These are phyloP conservation scores for Orientallactaga sibirica DNA, from an alignment of 2,797 vertebrate genomes.

Conservation along the genomic window DNA sequence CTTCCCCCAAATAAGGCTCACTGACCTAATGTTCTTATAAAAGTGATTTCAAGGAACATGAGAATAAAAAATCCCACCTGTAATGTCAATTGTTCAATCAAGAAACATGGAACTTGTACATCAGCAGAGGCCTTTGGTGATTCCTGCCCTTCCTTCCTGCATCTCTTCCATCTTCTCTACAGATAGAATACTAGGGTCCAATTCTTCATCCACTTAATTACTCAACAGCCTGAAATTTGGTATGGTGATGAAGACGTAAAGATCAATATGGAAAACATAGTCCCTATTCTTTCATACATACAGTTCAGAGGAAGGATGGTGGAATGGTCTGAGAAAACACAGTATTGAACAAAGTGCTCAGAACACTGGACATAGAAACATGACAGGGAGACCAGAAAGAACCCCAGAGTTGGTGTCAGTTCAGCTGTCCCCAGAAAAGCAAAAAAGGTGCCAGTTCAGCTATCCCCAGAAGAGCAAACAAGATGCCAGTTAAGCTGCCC, in stretches of 20 bases:
- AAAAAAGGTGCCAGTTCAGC: too few relatives aligned
- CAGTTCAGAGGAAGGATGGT: too few relatives aligned
- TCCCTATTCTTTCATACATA: not conserved
- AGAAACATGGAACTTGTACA: not conserved
- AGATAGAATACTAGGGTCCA: not conserved
- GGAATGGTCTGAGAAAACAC: too few relatives aligned
- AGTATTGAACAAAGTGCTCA: too few relatives aligned
- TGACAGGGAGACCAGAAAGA: constrained; percentile 28
- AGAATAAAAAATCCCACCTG: not conserved
- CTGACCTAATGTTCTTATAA: not conserved
- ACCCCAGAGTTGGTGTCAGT: not conserved
- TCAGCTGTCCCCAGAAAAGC: not conserved
- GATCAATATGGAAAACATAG: not conserved
- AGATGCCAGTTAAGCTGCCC: not conserved
- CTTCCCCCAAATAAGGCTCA: not conserved
- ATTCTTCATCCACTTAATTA: not conserved
- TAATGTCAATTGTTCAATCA: not conserved
- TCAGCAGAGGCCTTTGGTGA: too few relatives aligned
- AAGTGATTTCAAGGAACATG: constrained; percentile 13
- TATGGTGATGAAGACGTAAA: not conserved
- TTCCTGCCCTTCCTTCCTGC: not conserved
- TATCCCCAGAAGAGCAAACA: not conserved
- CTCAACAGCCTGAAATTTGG: not conserved
- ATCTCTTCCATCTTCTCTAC: constrained; percentile 8
- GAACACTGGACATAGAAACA: not conserved